phyloP scores from a whole-genome alignment of 1,140 invertebrate species.

The Scylla paramamosain region DNA sequence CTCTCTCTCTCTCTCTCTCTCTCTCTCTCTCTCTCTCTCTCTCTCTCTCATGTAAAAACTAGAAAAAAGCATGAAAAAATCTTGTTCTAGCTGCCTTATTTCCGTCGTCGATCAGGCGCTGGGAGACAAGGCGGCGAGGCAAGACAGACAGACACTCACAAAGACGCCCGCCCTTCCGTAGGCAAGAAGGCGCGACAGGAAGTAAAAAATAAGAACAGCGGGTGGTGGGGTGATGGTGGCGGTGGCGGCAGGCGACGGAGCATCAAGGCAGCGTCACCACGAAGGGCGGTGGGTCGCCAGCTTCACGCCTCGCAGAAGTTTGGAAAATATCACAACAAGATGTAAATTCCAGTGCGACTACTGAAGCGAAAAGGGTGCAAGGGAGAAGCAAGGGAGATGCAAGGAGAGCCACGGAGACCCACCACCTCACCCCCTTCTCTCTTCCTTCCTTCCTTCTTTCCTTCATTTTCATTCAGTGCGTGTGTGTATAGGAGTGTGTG shows the following conservation, averaged over 20 bases:
- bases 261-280: too few species aligned
- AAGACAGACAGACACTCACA: background rate
- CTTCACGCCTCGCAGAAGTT: background rate
- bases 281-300: background rate
- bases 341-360: slow-evolving; percentile 13
- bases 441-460: background rate
- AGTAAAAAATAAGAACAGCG: too few species aligned
- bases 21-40: slow-evolving; percentile 20
- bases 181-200: too few species aligned
- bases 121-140: background rate
- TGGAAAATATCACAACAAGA: slow-evolving; percentile 4
- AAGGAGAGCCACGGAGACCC: too few species aligned
- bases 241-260: too few species aligned
- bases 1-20: slow-evolving; percentile 20
- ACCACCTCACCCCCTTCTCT: too few species aligned
- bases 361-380: slow-evolving; percentile 8
- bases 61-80: too few species aligned
- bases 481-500: too few species aligned
- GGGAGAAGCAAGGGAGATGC: background rate
- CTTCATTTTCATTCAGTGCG: too few species aligned
- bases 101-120: background rate
- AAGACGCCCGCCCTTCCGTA: background rate
- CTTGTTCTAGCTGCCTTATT: background rate
- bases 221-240: too few species aligned
- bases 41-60: background rate